A percentile compares a stretch with the other conserved stretches of the same genome.
Evolutionary conservation across 2,888 invertebrate species (phyloP).

Genomic region (Gandaritis pyraliata): DNA sequence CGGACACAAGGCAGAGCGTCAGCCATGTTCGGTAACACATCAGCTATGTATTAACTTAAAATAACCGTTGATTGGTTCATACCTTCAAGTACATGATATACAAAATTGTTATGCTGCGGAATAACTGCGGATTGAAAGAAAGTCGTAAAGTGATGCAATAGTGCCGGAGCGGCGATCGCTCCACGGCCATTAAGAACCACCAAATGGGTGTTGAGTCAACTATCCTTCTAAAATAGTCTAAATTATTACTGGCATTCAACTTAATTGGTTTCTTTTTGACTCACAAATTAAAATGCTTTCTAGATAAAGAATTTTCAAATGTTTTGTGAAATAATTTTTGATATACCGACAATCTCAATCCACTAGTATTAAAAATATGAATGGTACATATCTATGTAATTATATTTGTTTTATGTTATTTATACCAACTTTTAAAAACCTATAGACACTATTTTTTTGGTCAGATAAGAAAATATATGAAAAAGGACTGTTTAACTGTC

Average conservation of each 20-base stretch:
- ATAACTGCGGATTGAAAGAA: constrained; percentile 52
- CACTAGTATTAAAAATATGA: too few relatives aligned
- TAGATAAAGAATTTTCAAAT: constrained; percentile 1
- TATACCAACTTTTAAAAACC: too few relatives aligned
- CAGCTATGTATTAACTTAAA: background rate
- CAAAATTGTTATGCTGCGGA: constrained; percentile 2
- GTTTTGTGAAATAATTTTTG: too few relatives aligned
- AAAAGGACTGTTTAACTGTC: too few relatives aligned
- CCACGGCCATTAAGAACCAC: constrained; percentile 42
- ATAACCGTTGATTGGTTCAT: background rate
- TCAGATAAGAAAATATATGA: too few relatives aligned
- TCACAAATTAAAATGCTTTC: constrained; percentile 13
- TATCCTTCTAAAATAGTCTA: constrained; percentile 39
- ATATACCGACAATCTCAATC: too few relatives aligned
- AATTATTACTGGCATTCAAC: constrained; percentile 36
- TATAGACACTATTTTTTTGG: too few relatives aligned
- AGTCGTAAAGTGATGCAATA: constrained; percentile 65
- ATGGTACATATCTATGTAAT: too few relatives aligned
- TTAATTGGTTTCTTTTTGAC: constrained; percentile 21
- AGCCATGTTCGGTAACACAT: too few relatives aligned
- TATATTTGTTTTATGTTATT: too few relatives aligned
- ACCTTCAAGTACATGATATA: background rate
- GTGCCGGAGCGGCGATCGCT: constrained; percentile 50
- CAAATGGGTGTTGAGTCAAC: constrained; percentile 39
- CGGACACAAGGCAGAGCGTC: too few relatives aligned